Base-by-base conservation (phyloP, 2,888 invertebrate genomes). In the Pseudoips prasinana region DNA sequence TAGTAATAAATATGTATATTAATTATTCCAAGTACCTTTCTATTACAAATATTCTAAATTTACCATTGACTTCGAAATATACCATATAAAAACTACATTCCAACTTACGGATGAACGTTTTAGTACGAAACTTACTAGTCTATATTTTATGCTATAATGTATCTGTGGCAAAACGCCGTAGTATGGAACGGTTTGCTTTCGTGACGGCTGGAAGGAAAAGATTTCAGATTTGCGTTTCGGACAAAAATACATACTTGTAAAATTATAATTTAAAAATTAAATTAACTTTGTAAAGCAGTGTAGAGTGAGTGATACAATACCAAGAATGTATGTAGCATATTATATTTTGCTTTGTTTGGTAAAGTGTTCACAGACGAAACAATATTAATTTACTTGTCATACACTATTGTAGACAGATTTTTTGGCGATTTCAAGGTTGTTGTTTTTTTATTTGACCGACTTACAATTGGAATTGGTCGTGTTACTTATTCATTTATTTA, bases 381-480 rank as follows among this genome's bases (percentile, higher is more conserved):
- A 37, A 51, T n/a, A n/a, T 54, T 31, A 37, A 51, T 54, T 31
- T 58, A 56, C 58, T 60, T 64, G 54, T 55, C 55, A 51, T 59
- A 52, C 7, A 7, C 34, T 48, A 54, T 55, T 55, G 58, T 70
- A 65, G 61, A 63, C 55, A 51, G 52, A 58, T 64, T 72, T 73
- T 75, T 79, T 66, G 69, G 62, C 51, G 62, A 60, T 65, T 58
- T 75, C 85, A 87, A 86, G 84, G 87, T 81, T 84, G 84, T 80
- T 83, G 71, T 65, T 72, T 68, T 69, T 62, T 14, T 58, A 64
- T 59, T 67, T 68, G 61, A 62, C 65, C 63, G 50, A 64, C 63
- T 57, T 71, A 58, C 60, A 64, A 56, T 55, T 58, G 56, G 74
- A 58, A 77, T 80, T 81, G 69, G 68, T 74, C 14, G 14, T 67